Conservation (phyloP, 2,797 vertebrate species). For the Danio tinwini region DNA sequence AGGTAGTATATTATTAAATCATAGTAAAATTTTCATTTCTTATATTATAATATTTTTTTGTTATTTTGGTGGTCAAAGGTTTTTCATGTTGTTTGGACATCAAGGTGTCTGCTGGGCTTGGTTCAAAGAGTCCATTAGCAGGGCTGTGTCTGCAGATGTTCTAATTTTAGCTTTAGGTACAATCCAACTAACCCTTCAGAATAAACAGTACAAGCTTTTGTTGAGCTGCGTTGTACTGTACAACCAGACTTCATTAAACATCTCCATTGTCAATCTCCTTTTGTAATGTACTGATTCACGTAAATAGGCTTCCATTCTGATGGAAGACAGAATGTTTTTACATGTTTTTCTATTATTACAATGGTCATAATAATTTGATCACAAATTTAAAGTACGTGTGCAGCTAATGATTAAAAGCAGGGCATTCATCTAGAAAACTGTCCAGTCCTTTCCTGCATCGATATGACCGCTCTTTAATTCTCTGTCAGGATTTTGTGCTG, state of each 20-base stretch:
- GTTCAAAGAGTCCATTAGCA: not conserved
- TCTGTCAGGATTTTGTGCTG: constrained; percentile 40
- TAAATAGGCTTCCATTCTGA: constrained; percentile 17
- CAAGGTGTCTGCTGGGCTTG: not conserved
- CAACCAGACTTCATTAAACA: not conserved
- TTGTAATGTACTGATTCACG: constrained; percentile 20
- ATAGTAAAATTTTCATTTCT: too few relatives aligned
- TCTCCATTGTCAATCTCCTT: not conserved
- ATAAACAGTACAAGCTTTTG: not conserved
- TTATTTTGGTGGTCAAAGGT: too few relatives aligned
- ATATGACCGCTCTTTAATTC: constrained; percentile 17
- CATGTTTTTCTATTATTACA: not conserved
- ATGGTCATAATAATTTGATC: not conserved
- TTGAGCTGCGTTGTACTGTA: not conserved
- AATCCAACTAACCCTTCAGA: not conserved
- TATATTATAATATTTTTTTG: too few relatives aligned
- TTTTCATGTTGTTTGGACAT: too few relatives aligned
- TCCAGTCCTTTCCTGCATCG: not conserved
- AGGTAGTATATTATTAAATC: too few relatives aligned
- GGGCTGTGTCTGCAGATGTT: not conserved
- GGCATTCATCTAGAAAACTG: not conserved
- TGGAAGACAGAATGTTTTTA: constrained; percentile 3
- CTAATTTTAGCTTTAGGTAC: not conserved
- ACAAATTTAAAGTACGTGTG: not conserved
- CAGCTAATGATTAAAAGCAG: not conserved